These are phyloP conservation scores for Siniperca obscura DNA, from an alignment of 2,797 vertebrate species.

Conservation along the genomic window DNA sequence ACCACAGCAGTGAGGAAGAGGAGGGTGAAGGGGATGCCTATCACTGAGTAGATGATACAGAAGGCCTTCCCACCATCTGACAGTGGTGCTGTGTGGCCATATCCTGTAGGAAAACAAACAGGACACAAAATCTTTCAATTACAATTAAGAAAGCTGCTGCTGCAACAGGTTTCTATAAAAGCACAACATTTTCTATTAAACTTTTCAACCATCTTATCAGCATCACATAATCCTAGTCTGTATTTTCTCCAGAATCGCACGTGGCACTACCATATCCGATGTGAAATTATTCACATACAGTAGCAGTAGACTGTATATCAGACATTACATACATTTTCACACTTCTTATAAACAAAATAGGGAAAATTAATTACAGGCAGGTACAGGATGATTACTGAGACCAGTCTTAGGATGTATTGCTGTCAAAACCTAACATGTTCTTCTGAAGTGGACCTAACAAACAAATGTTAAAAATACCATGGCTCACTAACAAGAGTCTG, in stretches of 20 bases:
- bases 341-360: background rate
- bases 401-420: background rate
- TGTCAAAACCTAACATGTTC: constrained; percentile 6
- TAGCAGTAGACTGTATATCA: background rate
- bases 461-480: constrained; percentile 43
- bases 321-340: background rate
- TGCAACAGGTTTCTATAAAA: rapidly evolving
- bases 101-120: constrained; percentile 83
- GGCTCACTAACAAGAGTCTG: constrained; percentile 1
- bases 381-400: background rate
- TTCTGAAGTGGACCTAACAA: constrained; percentile 26
- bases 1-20: constrained; percentile 97
- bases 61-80: constrained; percentile 97
- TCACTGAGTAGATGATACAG: constrained; percentile 96
- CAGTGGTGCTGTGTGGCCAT: constrained; percentile 96
- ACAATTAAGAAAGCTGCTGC: background rate
- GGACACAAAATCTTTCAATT: background rate
- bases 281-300: background rate
- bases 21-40: constrained; percentile 97
- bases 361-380: background rate
- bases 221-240: no score
- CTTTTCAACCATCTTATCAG: background rate
- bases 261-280: background rate
- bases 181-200: background rate
- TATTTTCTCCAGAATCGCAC: background rate